Percentiles rank a stretch among this genome's conserved stretches.
phyloP scores from a whole-genome alignment of 2,113 vertebrate genomes.

The Macquaria australasica region DNA sequence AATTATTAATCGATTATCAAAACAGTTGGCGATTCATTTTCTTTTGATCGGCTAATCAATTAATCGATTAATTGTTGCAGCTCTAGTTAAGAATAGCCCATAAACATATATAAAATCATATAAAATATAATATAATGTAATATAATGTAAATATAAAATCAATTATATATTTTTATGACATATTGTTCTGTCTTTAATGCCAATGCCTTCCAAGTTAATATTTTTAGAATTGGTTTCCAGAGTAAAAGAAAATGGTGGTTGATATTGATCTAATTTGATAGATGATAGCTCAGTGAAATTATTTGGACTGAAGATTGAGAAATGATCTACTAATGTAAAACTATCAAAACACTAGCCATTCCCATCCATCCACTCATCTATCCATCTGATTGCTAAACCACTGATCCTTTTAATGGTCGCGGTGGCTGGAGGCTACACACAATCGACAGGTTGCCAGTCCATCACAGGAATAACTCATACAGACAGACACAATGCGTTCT shows the following conservation, averaged over 20 bases:
- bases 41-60: no score
- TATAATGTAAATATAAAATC: no score
- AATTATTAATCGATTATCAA: no score
- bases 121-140: no score
- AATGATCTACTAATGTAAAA: background rate
- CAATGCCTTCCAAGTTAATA: background rate
- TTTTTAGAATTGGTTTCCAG: background rate
- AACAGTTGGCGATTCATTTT: no score
- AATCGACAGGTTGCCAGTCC: background rate
- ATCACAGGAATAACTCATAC: background rate
- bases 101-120: no score
- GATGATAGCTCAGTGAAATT: background rate
- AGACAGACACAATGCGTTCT: background rate
- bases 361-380: background rate
- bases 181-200: background rate
- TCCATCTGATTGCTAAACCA: background rate
- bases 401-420: background rate
- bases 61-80: no score
- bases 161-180: no score
- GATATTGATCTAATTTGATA: background rate
- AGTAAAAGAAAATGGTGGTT: background rate
- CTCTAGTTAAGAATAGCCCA: no score
- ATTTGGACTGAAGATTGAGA: background rate
- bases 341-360: no score
- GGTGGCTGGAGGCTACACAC: background rate